phyloP scores from a whole-genome alignment of 2,797 vertebrate species.

The Otus scops region DNA sequence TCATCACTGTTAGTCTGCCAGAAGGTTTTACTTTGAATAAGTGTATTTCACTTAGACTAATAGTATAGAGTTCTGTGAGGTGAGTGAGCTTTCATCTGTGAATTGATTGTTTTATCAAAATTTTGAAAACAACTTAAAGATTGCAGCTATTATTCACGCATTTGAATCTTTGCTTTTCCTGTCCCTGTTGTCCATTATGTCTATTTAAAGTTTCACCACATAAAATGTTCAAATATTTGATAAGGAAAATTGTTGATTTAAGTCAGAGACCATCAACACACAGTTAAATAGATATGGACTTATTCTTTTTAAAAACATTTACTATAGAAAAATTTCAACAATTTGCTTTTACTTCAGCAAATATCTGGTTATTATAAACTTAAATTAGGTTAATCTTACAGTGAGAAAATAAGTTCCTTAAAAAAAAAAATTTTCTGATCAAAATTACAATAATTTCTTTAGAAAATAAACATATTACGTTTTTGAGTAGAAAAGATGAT shows the following conservation, averaged over 20 bases:
- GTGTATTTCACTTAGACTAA: neutral
- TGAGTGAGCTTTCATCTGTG: neutral
- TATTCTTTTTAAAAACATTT: neutral
- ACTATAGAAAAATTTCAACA: neutral
- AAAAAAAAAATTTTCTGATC: neutral
- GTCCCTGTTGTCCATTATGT: neutral
- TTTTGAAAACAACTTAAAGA: neutral
- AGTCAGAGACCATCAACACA: neutral
- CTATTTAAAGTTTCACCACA: neutral
- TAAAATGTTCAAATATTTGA: neutral
- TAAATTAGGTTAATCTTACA: neutral
- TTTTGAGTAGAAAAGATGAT: neutral
- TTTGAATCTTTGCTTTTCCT: neutral
- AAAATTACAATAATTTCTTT: neutral
- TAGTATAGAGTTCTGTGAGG: neutral
- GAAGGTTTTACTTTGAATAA: neutral
- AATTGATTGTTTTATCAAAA: neutral
- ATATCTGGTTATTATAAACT: neutral
- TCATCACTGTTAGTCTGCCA: neutral
- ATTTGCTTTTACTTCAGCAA: neutral
- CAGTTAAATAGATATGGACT: neutral
- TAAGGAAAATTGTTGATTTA: neutral
- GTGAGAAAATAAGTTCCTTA: neutral
- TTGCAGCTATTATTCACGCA: neutral
- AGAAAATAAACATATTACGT: neutral